A percentile compares a stretch with the other conserved stretches of the same genome.
phyloP scores from a whole-genome alignment of 2,888 invertebrate species.

The Palloptera scutellata region DNA sequence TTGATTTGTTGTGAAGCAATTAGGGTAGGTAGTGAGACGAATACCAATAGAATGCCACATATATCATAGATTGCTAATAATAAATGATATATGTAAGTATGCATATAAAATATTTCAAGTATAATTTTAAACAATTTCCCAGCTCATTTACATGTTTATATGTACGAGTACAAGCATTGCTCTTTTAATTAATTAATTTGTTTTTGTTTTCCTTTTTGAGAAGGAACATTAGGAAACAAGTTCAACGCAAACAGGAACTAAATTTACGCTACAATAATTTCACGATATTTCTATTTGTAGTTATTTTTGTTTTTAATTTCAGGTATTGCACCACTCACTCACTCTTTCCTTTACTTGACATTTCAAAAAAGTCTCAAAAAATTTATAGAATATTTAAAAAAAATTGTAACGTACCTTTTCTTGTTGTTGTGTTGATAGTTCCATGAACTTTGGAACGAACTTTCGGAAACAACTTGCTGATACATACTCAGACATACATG shows the following conservation, averaged over 20 bases:
- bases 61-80: not conserved
- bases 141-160: not conserved
- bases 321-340: slow-evolving; percentile 34
- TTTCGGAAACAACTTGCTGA: slow-evolving; percentile 4
- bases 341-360: slow-evolving; percentile 20
- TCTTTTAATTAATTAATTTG: slow-evolving; percentile 11
- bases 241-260: slow-evolving; percentile 17
- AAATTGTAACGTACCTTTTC: slow-evolving; percentile 44
- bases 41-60: not conserved
- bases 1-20: slow-evolving; percentile 37
- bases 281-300: slow-evolving; percentile 5
- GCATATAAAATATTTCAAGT: too few relatives aligned
- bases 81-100: not conserved
- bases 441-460: slow-evolving; percentile 18
- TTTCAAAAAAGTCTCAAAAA: not conserved
- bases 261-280: slow-evolving; percentile 33
- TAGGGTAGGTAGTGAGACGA: slow-evolving; percentile 35
- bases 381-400: slow-evolving; percentile 42
- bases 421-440: slow-evolving; percentile 12
- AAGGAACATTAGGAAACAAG: slow-evolving; percentile 9
- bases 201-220: slow-evolving; percentile 1
- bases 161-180: not conserved
- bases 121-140: too few relatives aligned
- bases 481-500: not conserved
- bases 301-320: slow-evolving; percentile 29